phyloP scores from a whole-genome alignment of 2,797 vertebrate species.

The Capromys pilorides region DNA sequence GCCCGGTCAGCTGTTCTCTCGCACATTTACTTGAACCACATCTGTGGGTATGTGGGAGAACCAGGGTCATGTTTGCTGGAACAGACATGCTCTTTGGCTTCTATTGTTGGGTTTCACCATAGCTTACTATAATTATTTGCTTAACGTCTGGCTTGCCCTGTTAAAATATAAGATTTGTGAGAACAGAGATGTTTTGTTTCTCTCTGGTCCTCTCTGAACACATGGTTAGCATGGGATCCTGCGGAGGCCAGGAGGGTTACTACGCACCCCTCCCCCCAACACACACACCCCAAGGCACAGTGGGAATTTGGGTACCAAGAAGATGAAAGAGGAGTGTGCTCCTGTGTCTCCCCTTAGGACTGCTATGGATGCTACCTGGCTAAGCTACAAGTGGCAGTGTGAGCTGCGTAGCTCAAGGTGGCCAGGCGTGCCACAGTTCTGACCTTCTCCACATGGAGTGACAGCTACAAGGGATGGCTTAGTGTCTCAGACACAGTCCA shows the following conservation, averaged over 20 bases:
- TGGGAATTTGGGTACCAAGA: background rate
- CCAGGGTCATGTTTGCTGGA: background rate
- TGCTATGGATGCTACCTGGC: background rate
- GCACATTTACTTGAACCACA: background rate
- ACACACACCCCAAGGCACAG: background rate
- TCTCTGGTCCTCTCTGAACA: background rate
- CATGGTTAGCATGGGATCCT: background rate
- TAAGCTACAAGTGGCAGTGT: background rate
- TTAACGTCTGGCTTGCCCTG: background rate
- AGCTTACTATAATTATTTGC: background rate
- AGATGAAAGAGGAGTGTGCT: background rate
- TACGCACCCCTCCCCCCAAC: no score
- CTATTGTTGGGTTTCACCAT: background rate
- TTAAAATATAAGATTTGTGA: background rate
- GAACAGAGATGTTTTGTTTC: background rate
- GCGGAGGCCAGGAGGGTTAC: background rate
- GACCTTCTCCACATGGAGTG: background rate
- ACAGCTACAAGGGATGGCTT: background rate
- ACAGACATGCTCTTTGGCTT: slow-evolving; percentile 18
- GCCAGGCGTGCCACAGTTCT: background rate
- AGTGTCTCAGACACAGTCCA: no score
- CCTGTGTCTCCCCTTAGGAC: background rate
- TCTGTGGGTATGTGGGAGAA: background rate
- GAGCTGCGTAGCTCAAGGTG: background rate
- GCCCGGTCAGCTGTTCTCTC: background rate